Evolutionary conservation across 2,113 vertebrate genomes (phyloP).

Genomic region (Microtus pennsylvanicus): DNA sequence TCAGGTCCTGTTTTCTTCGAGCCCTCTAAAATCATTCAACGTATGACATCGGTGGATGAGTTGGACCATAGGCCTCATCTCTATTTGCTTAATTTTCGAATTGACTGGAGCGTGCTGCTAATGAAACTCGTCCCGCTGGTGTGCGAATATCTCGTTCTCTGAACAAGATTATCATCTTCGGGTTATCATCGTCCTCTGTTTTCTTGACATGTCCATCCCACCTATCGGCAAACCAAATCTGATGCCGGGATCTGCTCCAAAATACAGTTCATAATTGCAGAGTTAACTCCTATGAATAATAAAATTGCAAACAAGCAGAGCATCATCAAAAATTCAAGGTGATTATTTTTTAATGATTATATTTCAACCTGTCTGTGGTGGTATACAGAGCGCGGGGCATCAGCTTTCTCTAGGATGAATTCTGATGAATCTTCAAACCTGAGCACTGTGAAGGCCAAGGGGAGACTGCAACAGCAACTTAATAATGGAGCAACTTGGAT

Average conservation of each 20-base stretch:
- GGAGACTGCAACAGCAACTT: conserved; percentile 18
- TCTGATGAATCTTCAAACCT: conserved; percentile 28
- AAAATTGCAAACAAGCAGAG: conserved; percentile 73
- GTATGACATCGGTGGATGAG: conserved; percentile 66
- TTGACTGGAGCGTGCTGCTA: conserved; percentile 61
- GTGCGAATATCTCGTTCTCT: conserved; percentile 64
- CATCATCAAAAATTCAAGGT: conserved; percentile 77
- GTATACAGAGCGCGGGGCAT: not conserved
- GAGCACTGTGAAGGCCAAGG: not conserved
- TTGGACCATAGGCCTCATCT: conserved; percentile 17
- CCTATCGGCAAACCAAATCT: conserved; percentile 66
- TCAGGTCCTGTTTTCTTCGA: conserved; percentile 48
- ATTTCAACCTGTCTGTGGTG: conserved; percentile 20
- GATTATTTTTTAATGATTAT: conserved; percentile 80
- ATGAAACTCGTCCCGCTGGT: conserved; percentile 52
- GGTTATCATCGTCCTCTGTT: conserved; percentile 44
- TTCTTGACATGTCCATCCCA: conserved; percentile 62
- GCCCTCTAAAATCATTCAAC: conserved; percentile 74
- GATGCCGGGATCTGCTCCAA: conserved; percentile 68
- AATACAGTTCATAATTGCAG: conserved; percentile 71
- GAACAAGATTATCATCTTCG: conserved; percentile 71
- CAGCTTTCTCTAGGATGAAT: conserved; percentile 59
- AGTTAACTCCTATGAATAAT: conserved; percentile 80
- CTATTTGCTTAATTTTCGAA: conserved; percentile 77
- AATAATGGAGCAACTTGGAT: not conserved